phyloP scores from a whole-genome alignment of 2,797 vertebrate genomes.

The Lerista edwardsae region DNA sequence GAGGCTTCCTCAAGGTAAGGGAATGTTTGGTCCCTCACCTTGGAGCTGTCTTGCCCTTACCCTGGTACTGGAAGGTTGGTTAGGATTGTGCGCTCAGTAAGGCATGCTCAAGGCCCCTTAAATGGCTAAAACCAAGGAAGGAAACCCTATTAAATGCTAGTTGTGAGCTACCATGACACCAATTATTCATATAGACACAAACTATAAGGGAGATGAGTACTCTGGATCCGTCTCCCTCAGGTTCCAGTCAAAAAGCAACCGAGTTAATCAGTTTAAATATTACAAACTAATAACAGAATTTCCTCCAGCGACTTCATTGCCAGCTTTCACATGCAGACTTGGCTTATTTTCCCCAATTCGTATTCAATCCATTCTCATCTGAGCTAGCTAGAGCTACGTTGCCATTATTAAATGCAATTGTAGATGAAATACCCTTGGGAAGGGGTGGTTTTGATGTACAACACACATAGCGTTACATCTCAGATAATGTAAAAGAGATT shows the following conservation, averaged over 20 bases:
- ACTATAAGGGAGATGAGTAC: conserved; percentile 40
- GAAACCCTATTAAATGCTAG: conserved; percentile 47
- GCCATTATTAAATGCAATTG: conserved; percentile 66
- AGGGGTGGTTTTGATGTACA: conserved; percentile 39
- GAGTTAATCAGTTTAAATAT: conserved; percentile 61
- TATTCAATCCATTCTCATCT: conserved; percentile 55
- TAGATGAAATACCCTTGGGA: conserved; percentile 50
- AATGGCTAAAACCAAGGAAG: conserved; percentile 57
- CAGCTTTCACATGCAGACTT: conserved; percentile 42
- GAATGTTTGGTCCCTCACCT: no score
- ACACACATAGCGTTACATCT: conserved; percentile 57
- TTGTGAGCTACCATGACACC: conserved; percentile 66
- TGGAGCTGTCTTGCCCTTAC: no score
- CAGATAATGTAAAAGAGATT: conserved; percentile 56
- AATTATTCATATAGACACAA: conserved; percentile 44
- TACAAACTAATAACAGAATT: conserved; percentile 53
- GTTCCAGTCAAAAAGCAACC: conserved; percentile 58
- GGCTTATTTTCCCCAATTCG: conserved; percentile 51
- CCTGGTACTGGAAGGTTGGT: no score
- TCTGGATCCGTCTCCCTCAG: conserved; percentile 43
- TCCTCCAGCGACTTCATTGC: conserved; percentile 57
- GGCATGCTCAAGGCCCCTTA: conserved; percentile 58
- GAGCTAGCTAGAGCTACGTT: conserved; percentile 50
- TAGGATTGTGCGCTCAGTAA: no score
- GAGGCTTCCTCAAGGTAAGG: no score